Evolutionary conservation across 2,888 invertebrate species (phyloP).

Genomic region (Homarus gammarus): DNA sequence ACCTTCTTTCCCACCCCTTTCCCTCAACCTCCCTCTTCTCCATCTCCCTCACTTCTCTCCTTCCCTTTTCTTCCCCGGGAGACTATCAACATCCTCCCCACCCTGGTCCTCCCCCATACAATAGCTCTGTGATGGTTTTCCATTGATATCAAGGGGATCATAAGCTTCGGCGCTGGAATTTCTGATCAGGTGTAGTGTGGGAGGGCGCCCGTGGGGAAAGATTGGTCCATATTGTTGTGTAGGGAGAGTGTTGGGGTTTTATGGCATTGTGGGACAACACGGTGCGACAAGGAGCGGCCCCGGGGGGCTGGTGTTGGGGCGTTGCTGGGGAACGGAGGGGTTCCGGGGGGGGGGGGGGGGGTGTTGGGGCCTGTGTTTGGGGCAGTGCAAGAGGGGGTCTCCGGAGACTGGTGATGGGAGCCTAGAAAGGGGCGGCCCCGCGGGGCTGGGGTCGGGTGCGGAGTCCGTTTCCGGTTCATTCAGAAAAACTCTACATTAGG

Average conservation of each 20-base stretch:
- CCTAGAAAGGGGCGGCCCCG: too few relatives aligned
- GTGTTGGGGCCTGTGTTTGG: too few relatives aligned
- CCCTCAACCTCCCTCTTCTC: neutral
- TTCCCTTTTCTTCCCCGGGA: neutral
- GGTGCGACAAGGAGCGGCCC: neutral
- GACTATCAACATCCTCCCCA: conserved; percentile 16
- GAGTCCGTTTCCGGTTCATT: too few relatives aligned
- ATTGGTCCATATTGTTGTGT: conserved; percentile 31
- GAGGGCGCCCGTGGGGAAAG: conserved; percentile 41
- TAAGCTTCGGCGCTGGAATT: conserved; percentile 57
- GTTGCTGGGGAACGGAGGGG: too few relatives aligned
- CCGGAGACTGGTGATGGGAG: too few relatives aligned
- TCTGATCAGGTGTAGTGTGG: conserved; percentile 55
- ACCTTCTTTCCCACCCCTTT: neutral
- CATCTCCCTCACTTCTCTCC: neutral
- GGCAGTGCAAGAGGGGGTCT: too few relatives aligned
- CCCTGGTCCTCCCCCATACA: conserved; percentile 15
- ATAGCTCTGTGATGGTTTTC: conserved; percentile 64
- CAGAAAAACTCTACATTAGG: too few relatives aligned
- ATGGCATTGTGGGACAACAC: conserved; percentile 15
- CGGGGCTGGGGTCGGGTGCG: too few relatives aligned
- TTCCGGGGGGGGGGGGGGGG: neutral
- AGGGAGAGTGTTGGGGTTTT: conserved; percentile 16
- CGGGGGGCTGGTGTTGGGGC: too few relatives aligned
- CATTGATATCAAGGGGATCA: conserved; percentile 62